These are phyloP conservation scores for Phaethornis superciliosus DNA, from an alignment of 2,113 vertebrate genomes.

Conservation along the genomic window DNA sequence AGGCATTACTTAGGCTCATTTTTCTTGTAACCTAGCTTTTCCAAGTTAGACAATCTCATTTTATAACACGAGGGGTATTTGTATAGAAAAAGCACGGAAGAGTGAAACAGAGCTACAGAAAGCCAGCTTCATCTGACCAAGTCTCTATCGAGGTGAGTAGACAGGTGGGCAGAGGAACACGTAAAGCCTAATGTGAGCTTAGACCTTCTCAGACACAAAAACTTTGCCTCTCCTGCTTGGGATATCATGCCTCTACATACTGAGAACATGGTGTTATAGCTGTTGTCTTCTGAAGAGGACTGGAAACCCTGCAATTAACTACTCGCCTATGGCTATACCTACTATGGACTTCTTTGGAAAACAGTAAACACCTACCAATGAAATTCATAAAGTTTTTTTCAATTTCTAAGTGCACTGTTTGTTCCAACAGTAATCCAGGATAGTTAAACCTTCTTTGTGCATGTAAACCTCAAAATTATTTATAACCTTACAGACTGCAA, in stretches of 20 bases:
- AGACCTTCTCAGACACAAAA: background rate
- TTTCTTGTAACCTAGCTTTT: background rate
- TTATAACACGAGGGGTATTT: background rate
- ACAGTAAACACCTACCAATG: background rate
- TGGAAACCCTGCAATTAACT: constrained; percentile 23
- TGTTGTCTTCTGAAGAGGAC: background rate
- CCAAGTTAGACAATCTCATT: background rate
- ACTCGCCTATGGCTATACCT: constrained; percentile 1
- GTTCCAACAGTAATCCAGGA: background rate
- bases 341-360: background rate
- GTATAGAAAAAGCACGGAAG: background rate
- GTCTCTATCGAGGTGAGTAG: rapidly evolving
- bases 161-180: background rate
- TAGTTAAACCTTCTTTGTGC: background rate
- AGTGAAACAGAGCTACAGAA: background rate
- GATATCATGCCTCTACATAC: rapidly evolving
- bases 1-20: background rate
- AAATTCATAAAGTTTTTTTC: background rate
- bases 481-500: background rate
- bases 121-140: background rate
- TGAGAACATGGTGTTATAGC: background rate
- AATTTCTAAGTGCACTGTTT: background rate
- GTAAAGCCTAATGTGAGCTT: rapidly evolving
- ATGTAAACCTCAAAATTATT: background rate
- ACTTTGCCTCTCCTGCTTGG: background rate